Base-by-base conservation (phyloP, 1,140 invertebrate genomes). In the Parapsyche elsis region DNA sequence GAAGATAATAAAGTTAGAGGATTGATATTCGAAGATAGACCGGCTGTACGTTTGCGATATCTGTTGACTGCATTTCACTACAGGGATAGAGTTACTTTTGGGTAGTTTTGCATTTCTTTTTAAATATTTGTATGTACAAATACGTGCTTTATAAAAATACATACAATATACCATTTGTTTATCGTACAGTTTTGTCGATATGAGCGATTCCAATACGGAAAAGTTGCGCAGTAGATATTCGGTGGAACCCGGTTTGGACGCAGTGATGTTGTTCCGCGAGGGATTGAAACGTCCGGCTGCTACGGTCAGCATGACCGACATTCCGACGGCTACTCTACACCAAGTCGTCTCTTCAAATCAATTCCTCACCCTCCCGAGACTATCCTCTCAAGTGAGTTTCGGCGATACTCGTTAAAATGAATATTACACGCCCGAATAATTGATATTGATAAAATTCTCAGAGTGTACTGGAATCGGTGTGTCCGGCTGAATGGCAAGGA, bases 221-320 rank as follows among this genome's bases (percentile, higher is more conserved):
- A 88, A 90, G 78, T 91, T 95, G 79, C 89, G 90, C 77, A 85
- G 88, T 0, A 92, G 92, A 21, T 97, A 93, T 86, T 93, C 94
- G 85, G 92, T 97, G 16, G 92, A 94, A 59, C 86, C 90, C 12
- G 93, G 94, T 84, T 91, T 95, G 86, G 96, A 98, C 85, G 96
- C 94, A 0, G 90, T 99, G 76, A 89, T 98, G 71, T 88, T 99
- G 64, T 97, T 99, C 85, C 97, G 98, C 88, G 97, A 99, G 87
- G 95, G 97, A 86, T 90, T 90, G 1, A 89, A 91, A 9, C 90
- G 92, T 74, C 95, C 97, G 0, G 93, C 95, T 74, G 97, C 96
- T 30, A 95, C 94, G 76, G 91, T 98, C 57, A 97, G 93, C 78
- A 97, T 97, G 93, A 90, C 93, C 45, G 95, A 97, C 86, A 96